A percentile compares a stretch with the other conserved stretches of the same genome.
Evolutionary conservation across 2,113 vertebrate species (phyloP).

Genomic region (Phalacrocorax carbo): DNA sequence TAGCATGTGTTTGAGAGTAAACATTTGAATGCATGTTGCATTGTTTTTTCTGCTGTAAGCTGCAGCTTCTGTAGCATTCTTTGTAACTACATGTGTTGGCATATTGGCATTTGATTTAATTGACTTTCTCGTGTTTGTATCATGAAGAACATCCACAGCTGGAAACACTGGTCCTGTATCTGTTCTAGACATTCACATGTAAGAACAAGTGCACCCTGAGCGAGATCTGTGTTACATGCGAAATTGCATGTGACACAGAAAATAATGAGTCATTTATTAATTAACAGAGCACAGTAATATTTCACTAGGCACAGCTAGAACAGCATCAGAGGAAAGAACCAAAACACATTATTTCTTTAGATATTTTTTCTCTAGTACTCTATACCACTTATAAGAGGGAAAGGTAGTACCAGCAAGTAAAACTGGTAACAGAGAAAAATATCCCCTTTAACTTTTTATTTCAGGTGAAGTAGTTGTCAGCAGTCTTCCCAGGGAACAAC

Average conservation of each 20-base stretch:
- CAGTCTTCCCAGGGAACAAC: not conserved
- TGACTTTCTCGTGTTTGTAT: not conserved
- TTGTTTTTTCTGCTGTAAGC: not conserved
- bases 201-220: not conserved
- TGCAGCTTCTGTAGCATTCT: not conserved
- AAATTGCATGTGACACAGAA: not conserved
- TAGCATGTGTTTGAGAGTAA: not conserved
- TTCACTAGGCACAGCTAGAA: not conserved
- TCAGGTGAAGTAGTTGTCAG: not conserved
- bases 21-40: rapidly evolving
- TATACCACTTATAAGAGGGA: not conserved
- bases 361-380: not conserved
- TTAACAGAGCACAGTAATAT: not conserved
- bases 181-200: not conserved
- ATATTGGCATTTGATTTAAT: not conserved
- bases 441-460: not conserved
- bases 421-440: not conserved
- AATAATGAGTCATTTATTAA: not conserved
- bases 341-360: not conserved
- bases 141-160: not conserved
- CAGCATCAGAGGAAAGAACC: not conserved
- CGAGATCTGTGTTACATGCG: not conserved
- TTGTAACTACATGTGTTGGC: not conserved
- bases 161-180: not conserved
- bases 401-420: not conserved